A percentile compares a stretch with the other conserved stretches of the same genome.
Evolutionary conservation across 1,140 invertebrate genomes (phyloP).

Genomic region (Microplitis mediator): DNA sequence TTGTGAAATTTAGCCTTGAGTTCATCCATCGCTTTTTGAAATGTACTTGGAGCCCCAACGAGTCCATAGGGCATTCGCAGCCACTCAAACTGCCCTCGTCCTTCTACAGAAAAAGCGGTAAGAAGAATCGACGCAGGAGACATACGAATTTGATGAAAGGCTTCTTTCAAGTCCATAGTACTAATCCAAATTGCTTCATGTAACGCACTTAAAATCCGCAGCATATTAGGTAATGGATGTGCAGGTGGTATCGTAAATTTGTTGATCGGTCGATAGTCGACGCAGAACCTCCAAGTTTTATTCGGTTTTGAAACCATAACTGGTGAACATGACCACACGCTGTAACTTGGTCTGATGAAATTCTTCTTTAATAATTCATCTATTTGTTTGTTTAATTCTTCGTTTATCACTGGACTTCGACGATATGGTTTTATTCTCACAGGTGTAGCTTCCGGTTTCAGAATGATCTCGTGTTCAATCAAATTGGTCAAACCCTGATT

Average conservation of each 20-base stretch:
- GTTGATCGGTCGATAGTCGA: background rate
- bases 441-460: background rate
- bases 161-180: no score
- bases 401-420: background rate
- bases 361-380: conserved; percentile 40
- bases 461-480: no score
- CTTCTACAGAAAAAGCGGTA: no score
- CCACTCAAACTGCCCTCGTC: no score
- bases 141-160: no score
- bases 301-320: conserved; percentile 63
- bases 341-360: conserved; percentile 40
- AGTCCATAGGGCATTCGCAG: no score
- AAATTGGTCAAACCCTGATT: no score
- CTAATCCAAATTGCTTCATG: no score
- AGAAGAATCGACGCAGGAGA: no score
- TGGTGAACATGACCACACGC: conserved; percentile 56
- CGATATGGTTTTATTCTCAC: background rate
- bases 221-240: conserved; percentile 2
- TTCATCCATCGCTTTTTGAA: no score
- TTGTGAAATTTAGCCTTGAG: no score
- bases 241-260: background rate
- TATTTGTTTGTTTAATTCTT: background rate
- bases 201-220: conserved; percentile 7
- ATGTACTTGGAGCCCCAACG: no score
- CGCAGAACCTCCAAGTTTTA: background rate